A percentile compares a stretch with the other conserved stretches of the same genome.
phyloP scores from a whole-genome alignment of 2,888 invertebrate genomes.

The Diabrotica balteata region DNA sequence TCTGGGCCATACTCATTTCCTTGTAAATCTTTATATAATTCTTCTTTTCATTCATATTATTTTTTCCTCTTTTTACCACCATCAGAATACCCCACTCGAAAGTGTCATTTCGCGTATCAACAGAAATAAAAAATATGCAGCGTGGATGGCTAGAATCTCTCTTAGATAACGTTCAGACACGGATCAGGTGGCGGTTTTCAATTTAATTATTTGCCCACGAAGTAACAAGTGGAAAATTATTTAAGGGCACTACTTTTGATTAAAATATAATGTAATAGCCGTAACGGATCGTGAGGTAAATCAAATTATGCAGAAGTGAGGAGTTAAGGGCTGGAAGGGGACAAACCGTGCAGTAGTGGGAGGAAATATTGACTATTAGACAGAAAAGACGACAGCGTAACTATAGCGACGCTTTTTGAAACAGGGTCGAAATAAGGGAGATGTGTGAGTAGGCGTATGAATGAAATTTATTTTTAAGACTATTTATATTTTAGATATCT shows the following conservation, averaged over 20 bases:
- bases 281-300: slow-evolving; percentile 22
- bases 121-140: no score
- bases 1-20: no score
- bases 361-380: slow-evolving; percentile 60
- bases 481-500: no score
- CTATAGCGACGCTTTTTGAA: slow-evolving; percentile 49
- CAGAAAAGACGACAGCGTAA: slow-evolving; percentile 56
- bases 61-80: no score
- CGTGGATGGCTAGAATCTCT: no score
- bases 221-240: slow-evolving; percentile 31
- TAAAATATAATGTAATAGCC: slow-evolving; percentile 32
- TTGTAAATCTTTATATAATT: no score
- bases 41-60: no score
- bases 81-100: no score
- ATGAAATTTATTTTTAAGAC: no score
- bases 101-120: no score
- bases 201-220: slow-evolving; percentile 1
- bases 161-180: no score
- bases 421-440: slow-evolving; percentile 39
- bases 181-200: no score
- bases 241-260: slow-evolving; percentile 25
- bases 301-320: slow-evolving; percentile 37
- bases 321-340: slow-evolving; percentile 31
- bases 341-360: slow-evolving; percentile 33
- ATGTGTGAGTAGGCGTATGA: neutral